Conservation (phyloP, 2,113 vertebrate species). For the Syngnathus scovelli region DNA sequence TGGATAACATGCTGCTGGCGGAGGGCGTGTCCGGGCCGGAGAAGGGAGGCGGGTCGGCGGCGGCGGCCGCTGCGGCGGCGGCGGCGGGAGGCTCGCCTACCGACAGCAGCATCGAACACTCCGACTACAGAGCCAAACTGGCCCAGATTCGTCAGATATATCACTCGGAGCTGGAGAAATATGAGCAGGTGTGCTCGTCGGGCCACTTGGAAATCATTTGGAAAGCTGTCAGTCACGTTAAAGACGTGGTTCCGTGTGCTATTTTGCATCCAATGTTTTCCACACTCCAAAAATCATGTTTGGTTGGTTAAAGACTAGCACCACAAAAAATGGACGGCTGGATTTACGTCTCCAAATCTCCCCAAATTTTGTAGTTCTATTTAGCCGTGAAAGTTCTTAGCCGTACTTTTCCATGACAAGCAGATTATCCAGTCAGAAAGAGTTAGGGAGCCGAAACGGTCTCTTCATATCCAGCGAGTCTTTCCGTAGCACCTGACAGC, state of each 20-base stretch:
- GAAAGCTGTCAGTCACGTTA: not conserved
- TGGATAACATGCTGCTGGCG: conserved; percentile 87
- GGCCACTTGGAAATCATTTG: not conserved
- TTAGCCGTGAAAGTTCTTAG: not conserved
- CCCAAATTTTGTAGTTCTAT: not conserved
- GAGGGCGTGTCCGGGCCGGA: conserved; percentile 84
- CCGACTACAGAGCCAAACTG: conserved; percentile 88
- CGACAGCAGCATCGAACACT: conserved; percentile 86
- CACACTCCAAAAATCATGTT: not conserved
- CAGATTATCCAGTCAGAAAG: conserved; percentile 1
- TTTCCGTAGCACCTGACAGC: conserved; percentile 12
- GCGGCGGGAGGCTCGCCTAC: conserved; percentile 82
- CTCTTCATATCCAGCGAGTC: conserved; percentile 6
- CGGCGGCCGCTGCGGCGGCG: conserved; percentile 77
- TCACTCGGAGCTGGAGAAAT: conserved; percentile 89
- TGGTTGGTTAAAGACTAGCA: too few species aligned
- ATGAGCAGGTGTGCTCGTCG: conserved; percentile 77
- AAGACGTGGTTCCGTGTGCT: not conserved
- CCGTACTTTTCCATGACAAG: not conserved
- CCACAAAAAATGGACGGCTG: not conserved
- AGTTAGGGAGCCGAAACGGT: not conserved
- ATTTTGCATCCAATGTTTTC: too few species aligned
- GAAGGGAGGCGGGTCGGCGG: conserved; percentile 79
- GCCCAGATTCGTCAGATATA: conserved; percentile 87
- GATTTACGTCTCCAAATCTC: not conserved